A percentile compares a stretch with the other conserved stretches of the same genome.
Evolutionary conservation across 1,140 invertebrate species (phyloP).

Genomic region (Nylanderia fulva): DNA sequence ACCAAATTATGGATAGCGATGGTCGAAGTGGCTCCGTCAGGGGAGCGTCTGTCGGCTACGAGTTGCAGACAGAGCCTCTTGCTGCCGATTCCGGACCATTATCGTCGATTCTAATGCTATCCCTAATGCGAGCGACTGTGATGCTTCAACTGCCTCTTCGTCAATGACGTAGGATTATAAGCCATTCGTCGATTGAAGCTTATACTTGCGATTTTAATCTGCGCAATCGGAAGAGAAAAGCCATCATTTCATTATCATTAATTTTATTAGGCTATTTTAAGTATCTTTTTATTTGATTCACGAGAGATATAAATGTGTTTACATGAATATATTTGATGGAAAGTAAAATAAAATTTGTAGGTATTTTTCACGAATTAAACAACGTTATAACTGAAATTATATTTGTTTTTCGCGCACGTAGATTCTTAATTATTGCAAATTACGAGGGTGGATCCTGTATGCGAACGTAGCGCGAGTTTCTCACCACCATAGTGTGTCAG

Average conservation of each 20-base stretch:
- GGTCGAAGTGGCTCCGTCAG: conserved; percentile 24
- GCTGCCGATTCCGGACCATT: conserved; percentile 31
- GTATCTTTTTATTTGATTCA: not conserved
- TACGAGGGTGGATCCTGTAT: not conserved
- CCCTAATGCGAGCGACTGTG: conserved; percentile 36
- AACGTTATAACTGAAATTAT: not conserved
- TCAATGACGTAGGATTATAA: conserved; percentile 11
- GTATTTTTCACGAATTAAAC: not conserved
- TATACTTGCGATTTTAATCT: not conserved
- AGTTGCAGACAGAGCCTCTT: conserved; percentile 26
- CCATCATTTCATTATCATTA: not conserved
- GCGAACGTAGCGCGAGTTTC: conserved; percentile 29
- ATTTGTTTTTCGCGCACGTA: not conserved
- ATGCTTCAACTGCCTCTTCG: conserved; percentile 43
- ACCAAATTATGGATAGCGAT: conserved; percentile 53
- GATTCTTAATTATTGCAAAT: conserved; percentile 16
- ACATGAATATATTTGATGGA: not conserved
- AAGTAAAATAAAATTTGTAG: not conserved
- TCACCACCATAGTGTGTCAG: not conserved
- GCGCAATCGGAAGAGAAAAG: not conserved
- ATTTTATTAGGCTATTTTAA: not conserved
- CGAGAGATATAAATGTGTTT: not conserved
- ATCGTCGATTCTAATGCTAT: conserved; percentile 38
- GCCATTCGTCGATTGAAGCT: not conserved
- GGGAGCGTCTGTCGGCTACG: not conserved